These are phyloP conservation scores for Allolobophora icterica DNA, from an alignment of 2,888 invertebrate genomes.

Conservation along the genomic window DNA sequence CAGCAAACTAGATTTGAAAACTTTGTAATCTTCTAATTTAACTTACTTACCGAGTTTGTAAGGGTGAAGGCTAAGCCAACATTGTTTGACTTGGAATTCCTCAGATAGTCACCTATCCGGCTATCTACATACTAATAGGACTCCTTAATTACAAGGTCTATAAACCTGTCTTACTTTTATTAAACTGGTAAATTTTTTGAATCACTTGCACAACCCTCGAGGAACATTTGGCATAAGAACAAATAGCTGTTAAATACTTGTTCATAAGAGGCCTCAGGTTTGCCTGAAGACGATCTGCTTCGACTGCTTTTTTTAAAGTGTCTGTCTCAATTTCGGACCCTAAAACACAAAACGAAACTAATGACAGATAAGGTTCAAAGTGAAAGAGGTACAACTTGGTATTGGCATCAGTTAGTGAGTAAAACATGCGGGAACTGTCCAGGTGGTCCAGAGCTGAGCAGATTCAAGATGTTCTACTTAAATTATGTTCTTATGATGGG, in stretches of 20 bases:
- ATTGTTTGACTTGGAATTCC: not conserved
- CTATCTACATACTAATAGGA: not conserved
- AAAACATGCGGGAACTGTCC: not conserved
- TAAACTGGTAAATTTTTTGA: not conserved
- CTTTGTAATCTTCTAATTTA: too few species aligned
- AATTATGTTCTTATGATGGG: not conserved
- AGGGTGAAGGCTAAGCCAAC: not conserved
- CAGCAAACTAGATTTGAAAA: too few species aligned
- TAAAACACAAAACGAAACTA: not conserved
- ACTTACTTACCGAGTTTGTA: too few species aligned
- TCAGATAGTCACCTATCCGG: not conserved
- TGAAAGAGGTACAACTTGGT: not conserved
- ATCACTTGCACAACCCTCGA: not conserved
- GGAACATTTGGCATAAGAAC: not conserved
- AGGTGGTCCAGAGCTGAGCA: not conserved
- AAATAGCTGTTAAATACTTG: not conserved
- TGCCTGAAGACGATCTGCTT: not conserved
- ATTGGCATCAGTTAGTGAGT: not conserved
- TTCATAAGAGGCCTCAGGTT: not conserved
- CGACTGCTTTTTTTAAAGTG: not conserved
- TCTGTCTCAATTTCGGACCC: conserved; percentile 4
- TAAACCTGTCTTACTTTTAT: not conserved
- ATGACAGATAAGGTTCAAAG: not conserved
- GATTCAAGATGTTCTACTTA: not conserved
- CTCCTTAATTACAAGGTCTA: not conserved